These are phyloP conservation scores for Steatocranus sp. DNA, from an alignment of 2,797 vertebrate genomes.

Conservation along the genomic window DNA sequence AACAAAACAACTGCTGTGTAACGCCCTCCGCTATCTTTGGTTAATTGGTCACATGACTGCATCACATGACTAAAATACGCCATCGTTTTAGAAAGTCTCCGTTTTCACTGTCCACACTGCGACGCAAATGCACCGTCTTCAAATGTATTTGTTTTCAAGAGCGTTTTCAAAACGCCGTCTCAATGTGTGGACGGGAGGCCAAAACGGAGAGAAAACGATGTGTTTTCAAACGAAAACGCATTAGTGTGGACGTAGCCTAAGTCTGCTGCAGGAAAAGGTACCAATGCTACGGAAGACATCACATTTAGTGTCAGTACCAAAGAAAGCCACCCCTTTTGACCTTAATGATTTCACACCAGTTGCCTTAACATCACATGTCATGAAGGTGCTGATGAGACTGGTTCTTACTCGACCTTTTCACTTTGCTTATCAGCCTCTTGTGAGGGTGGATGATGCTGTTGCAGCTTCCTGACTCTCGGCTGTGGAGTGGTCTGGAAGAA, in stretches of 20 bases:
- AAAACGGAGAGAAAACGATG: rapidly evolving
- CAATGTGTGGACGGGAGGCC: not conserved
- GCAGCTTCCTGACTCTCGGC: not conserved
- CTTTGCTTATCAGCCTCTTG: not conserved
- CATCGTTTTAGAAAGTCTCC: too few species aligned
- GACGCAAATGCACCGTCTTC: too few species aligned
- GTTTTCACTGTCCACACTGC: too few species aligned
- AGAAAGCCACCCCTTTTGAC: not conserved
- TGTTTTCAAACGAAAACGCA: not conserved
- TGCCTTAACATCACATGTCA: not conserved
- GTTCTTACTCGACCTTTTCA: not conserved
- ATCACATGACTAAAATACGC: too few species aligned
- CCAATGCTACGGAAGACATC: not conserved
- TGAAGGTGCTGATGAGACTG: not conserved
- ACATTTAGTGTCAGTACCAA: not conserved
- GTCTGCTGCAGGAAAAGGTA: not conserved
- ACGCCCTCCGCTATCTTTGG: too few species aligned
- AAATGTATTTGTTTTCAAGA: too few species aligned
- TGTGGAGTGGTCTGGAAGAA: not conserved
- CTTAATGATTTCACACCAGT: not conserved
- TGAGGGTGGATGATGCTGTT: not conserved
- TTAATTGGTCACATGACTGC: too few species aligned
- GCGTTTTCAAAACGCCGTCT: not conserved
- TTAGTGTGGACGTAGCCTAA: not conserved
- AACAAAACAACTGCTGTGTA: too few species aligned